A percentile compares a stretch with the other conserved stretches of the same genome.
Evolutionary conservation across 2,888 invertebrate species (phyloP).

Genomic region (Heliothis peltigera): DNA sequence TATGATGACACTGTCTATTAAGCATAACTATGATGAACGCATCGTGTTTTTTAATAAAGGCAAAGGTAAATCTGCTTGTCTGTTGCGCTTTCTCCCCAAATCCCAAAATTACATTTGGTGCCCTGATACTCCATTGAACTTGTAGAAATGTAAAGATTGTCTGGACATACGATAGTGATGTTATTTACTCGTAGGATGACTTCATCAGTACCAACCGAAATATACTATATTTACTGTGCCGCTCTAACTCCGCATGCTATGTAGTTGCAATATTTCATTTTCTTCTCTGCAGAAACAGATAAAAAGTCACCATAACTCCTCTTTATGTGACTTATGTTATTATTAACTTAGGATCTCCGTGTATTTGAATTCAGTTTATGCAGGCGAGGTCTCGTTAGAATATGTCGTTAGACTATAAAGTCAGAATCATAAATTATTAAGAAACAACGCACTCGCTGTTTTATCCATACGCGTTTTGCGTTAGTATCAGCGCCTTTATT

Average conservation of each 20-base stretch:
- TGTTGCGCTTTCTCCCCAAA: too few species aligned
- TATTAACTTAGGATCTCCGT: constrained; percentile 40
- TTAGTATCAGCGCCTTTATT: constrained; percentile 15
- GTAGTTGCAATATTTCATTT: constrained; percentile 45
- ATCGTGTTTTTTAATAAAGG: too few species aligned
- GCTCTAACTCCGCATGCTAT: constrained; percentile 33
- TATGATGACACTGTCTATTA: constrained; percentile 61
- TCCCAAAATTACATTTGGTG: too few species aligned
- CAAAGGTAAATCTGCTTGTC: too few species aligned
- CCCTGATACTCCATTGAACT: too few species aligned
- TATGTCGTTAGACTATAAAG: constrained; percentile 17
- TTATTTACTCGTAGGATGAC: too few species aligned
- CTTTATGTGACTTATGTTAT: constrained; percentile 50
- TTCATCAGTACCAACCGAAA: not conserved
- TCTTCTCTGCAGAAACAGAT: constrained; percentile 42
- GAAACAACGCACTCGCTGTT: constrained; percentile 12
- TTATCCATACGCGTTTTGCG: constrained; percentile 26
- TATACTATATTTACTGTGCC: constrained; percentile 12
- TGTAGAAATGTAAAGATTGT: too few species aligned
- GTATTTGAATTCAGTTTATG: constrained; percentile 42
- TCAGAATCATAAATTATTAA: constrained; percentile 20
- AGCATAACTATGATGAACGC: constrained; percentile 64
- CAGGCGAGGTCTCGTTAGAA: constrained; percentile 25
- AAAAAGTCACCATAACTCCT: constrained; percentile 40
- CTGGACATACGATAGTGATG: too few species aligned